Base-by-base conservation (phyloP, 2,888 invertebrate species). In the Timema podura region DNA sequence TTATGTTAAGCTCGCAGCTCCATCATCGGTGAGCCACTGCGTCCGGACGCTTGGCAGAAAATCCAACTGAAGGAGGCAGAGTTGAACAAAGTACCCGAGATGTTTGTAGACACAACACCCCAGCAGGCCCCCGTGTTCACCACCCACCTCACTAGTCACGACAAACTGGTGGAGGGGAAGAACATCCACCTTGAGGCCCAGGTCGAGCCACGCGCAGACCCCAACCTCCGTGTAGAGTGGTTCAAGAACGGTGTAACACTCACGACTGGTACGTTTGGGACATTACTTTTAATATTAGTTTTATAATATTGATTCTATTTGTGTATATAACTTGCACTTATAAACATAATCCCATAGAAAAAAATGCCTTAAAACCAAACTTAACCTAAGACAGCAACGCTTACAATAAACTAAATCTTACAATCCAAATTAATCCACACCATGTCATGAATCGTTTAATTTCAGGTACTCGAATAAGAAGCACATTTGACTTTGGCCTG, bases 41-140 rank as follows among this genome's bases (percentile, higher is more conserved):
- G 96, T 78, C 95, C 95, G 0, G 93, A 95, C 79, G 91, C 93
- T 51, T 96, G 93, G 94, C 92, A 92, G 81, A 93, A 93, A 83
- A 96, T 95, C 77, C 92, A 92, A 78, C 83, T 92, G 48, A 93
- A 95, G 79, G 96, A 97, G 84, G 93, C 94, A 13, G 93, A 94
- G 73, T 92, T 93, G 91, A 93, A 93, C 79, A 91, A 89, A 79
- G 93, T 93, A 54, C 93, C 94, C 2, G 91, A 92, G 82, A 92
- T 91, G 90, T 93, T 93, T 80, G 86, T 92, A 30, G 94, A 94
- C 77, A 88, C 90, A 5, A 89, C 91, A 71, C 92, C 92, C 2
- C 92, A 92, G 79, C 93, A 96, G 81, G 94, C 96, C 65, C 97
- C 97, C 46, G 95, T 96, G n/a, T 97, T 97, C 79, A 96, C 95